These are phyloP conservation scores for Tiliacea aurago DNA, from an alignment of 2,888 invertebrate genomes.

Conservation along the genomic window DNA sequence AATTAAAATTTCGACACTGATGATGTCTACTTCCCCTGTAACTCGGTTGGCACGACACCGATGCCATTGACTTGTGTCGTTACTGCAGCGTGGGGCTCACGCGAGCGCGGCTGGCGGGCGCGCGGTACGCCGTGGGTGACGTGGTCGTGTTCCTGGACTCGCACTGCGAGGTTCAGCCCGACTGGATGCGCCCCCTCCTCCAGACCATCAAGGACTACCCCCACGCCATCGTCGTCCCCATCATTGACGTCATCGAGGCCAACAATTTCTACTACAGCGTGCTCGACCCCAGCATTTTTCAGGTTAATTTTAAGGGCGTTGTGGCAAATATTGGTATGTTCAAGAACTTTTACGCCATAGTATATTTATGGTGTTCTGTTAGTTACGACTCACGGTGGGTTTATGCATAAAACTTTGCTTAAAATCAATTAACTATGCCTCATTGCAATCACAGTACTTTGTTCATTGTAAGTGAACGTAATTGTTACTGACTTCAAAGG, in stretches of 20 bases:
- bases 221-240: constrained; percentile 96
- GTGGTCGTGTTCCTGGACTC: constrained; percentile 97
- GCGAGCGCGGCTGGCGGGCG: constrained; percentile 96
- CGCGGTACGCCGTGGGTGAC: constrained; percentile 94
- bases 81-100: constrained; percentile 82
- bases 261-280: constrained; percentile 94
- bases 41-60: not conserved
- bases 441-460: constrained; percentile 6
- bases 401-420: constrained; percentile 3
- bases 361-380: too few species aligned
- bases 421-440: constrained; percentile 34
- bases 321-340: constrained; percentile 45
- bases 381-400: not conserved
- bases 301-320: constrained; percentile 73
- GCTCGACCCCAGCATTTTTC: constrained; percentile 87
- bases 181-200: constrained; percentile 97
- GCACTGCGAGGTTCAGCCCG: constrained; percentile 95
- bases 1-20: not conserved
- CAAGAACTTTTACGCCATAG: not conserved
- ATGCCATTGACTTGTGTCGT: constrained; percentile 41
- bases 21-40: not conserved
- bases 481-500: not conserved
- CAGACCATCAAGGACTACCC: constrained; percentile 93
- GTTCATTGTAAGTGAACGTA: constrained; percentile 14
- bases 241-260: constrained; percentile 98